Evolutionary conservation across 2,113 vertebrate species (phyloP), one percentile per base, ranked within the genome.

Genomic region (Psilopogon haemacephalus): DNA sequence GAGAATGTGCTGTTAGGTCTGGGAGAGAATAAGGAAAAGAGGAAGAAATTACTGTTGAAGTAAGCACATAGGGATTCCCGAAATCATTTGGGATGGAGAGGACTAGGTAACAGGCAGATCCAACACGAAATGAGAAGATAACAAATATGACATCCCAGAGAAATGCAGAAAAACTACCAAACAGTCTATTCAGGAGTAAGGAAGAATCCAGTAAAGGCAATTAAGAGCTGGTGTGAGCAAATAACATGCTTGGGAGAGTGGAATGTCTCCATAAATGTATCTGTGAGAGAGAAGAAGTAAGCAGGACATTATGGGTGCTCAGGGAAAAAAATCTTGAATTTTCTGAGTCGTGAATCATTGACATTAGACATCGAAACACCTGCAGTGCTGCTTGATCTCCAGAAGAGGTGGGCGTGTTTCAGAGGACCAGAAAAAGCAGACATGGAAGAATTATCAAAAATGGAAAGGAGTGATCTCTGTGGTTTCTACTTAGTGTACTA

Each of bases 271-370:
- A 12, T 82, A 54, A 86, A 35, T 69, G 28, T 54, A 84, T 81
- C 28, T 2, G 1, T 67, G 46, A 64, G 55, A 74, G 50, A 88
- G 46, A 64, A 16, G 52, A 55, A 17, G 40, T 55, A 95, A 86
- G 71, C 79, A 86, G 63, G 70, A 80, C 64, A 19, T 68, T 91
- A 64, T 33, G 46, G 71, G 48, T 71, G 37, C 71, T 77, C 89
- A 71, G 67, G 67, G 54, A 92, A 37, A 74, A 88, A 87, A 95
- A 87, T 87, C 83, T 78, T 94, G 91, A 94, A 94, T 89, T 81
- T 95, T 95, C 87, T 95, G 94, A 92, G 86, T 95, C 78, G 64
- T 88, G 86, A 95, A 76, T 95, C 92, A 90, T 38, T 96, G 89
- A 75, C 91, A 76, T 96, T 95, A 95, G 77, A 75, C 72, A 73